phyloP scores from a whole-genome alignment of 1,140 invertebrate species.

The Rhyzopertha dominica region DNA sequence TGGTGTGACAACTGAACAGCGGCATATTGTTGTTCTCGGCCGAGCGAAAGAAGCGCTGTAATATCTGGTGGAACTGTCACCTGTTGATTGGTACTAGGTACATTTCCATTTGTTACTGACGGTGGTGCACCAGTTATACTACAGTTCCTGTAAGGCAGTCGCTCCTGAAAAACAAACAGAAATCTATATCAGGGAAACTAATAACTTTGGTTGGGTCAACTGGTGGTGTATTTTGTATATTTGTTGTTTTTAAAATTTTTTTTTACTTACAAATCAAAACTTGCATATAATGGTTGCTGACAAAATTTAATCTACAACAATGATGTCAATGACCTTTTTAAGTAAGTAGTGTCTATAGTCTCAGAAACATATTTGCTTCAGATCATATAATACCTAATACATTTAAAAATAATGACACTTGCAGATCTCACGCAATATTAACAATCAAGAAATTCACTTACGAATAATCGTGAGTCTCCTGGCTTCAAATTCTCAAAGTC shows the following conservation, averaged over 20 bases:
- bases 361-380: too few relatives aligned
- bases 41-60: conserved; percentile 47
- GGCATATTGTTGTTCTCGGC: conserved; percentile 62
- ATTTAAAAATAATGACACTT: too few relatives aligned
- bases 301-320: too few relatives aligned
- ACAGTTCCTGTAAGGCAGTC: conserved; percentile 50
- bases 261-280: conserved; percentile 2
- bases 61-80: conserved; percentile 32
- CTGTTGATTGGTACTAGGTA: conserved; percentile 19
- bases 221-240: too few relatives aligned
- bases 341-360: too few relatives aligned
- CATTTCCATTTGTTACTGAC: conserved; percentile 35
- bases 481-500: conserved; percentile 42
- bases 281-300: not conserved
- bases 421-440: too few relatives aligned
- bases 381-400: too few relatives aligned
- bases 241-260: conserved; percentile 11
- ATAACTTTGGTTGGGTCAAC: too few relatives aligned
- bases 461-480: conserved; percentile 41
- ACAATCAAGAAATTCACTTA: conserved; percentile 26
- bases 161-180: conserved; percentile 43
- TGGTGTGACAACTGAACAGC: conserved; percentile 74
- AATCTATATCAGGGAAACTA: too few relatives aligned
- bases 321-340: too few relatives aligned
- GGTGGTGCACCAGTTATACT: conserved; percentile 35